phyloP scores from a whole-genome alignment of 1,140 invertebrate species.

The Laodelphax striatellus region DNA sequence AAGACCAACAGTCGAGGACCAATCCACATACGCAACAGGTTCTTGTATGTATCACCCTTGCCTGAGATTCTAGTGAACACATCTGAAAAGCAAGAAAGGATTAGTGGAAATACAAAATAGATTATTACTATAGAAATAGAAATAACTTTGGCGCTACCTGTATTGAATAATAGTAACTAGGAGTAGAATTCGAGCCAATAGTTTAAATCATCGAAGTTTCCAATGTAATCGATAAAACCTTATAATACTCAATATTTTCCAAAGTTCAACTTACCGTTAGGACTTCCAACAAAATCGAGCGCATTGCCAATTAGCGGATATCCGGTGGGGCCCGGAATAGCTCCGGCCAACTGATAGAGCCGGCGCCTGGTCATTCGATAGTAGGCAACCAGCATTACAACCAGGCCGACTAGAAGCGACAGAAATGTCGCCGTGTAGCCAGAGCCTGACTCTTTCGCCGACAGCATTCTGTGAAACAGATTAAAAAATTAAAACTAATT shows the following conservation, averaged over 20 bases:
- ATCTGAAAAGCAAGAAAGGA: neutral
- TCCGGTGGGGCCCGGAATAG: conserved; percentile 54
- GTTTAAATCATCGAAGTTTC: no score
- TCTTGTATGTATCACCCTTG: conserved; percentile 16
- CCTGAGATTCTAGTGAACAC: neutral
- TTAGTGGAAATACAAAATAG: no score
- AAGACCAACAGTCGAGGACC: conserved; percentile 60
- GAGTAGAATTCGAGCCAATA: no score
- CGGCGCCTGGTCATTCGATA: conserved; percentile 55
- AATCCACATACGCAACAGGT: conserved; percentile 55
- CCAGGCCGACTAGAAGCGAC: conserved; percentile 50
- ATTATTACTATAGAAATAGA: no score
- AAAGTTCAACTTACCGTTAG: conserved; percentile 18
- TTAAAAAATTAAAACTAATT: no score
- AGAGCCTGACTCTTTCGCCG: no score
- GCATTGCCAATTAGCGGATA: conserved; percentile 58
- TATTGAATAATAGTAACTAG: no score
- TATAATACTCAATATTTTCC: no score
- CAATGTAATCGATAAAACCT: no score
- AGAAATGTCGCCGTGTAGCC: conserved; percentile 35
- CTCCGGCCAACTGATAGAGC: conserved; percentile 54
- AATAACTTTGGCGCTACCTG: no score
- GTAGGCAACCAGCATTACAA: conserved; percentile 55
- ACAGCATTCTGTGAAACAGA: no score
- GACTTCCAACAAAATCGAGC: conserved; percentile 40